Conservation (phyloP, 1,140 invertebrate species). For the Odontomachus brunneus region DNA sequence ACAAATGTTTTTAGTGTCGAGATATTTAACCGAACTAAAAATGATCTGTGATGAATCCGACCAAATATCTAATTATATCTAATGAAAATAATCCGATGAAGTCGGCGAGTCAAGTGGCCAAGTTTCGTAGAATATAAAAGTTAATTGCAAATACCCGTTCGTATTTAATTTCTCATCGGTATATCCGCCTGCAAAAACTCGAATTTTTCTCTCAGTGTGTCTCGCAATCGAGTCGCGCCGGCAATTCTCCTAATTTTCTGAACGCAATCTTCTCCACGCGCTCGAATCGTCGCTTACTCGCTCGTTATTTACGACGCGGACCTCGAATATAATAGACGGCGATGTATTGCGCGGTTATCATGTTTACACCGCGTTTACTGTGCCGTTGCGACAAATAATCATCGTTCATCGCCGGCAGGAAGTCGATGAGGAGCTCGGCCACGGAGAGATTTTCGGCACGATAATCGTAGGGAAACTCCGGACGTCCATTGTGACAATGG, state of each 20-base stretch:
- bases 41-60: too few species aligned
- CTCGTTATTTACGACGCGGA: not conserved
- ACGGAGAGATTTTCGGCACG: conserved; percentile 73
- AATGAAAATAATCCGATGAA: too few species aligned
- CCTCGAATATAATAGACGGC: conserved; percentile 28
- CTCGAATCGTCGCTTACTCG: too few species aligned
- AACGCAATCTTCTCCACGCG: not conserved
- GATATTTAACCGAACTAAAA: too few species aligned
- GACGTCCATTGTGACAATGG: conserved; percentile 77
- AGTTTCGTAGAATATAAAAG: too few species aligned
- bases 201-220: not conserved
- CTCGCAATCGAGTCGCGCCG: not conserved
- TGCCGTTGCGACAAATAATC: conserved; percentile 68
- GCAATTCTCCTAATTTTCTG: not conserved
- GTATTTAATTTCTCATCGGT: too few species aligned
- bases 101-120: too few species aligned
- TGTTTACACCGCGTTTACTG: conserved; percentile 47
- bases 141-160: too few species aligned
- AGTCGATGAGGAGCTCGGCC: conserved; percentile 67
- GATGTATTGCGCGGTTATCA: conserved; percentile 18
- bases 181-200: too few species aligned
- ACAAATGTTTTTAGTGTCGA: too few species aligned
- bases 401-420: conserved; percentile 67
- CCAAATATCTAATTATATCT: too few species aligned
- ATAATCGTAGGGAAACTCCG: conserved; percentile 76